Conservation (phyloP, 2,797 vertebrate species). For the Cottoperca gobio region DNA sequence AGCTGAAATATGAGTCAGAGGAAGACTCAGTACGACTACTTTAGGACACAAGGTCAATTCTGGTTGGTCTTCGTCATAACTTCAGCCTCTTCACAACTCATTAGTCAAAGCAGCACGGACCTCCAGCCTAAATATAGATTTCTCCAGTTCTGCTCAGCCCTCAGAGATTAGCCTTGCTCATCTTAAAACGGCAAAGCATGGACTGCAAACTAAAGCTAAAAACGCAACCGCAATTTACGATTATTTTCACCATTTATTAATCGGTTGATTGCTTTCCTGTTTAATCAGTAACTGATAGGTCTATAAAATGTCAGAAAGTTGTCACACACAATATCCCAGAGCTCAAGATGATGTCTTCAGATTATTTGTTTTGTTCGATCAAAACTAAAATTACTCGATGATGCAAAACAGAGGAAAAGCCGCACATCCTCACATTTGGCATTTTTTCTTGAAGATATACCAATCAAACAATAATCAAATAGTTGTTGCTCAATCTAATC, state of each 20-base stretch:
- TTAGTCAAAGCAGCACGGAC: slow-evolving; percentile 40
- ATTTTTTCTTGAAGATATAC: background rate
- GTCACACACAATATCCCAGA: background rate
- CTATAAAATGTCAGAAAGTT: background rate
- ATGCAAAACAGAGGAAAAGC: background rate
- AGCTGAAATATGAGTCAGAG: slow-evolving; percentile 33
- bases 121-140: slow-evolving; percentile 56
- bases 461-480: background rate
- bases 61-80: slow-evolving; percentile 42
- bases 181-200: background rate
- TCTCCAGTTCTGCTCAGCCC: slow-evolving; percentile 15
- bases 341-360: background rate
- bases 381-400: background rate
- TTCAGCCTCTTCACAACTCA: slow-evolving; percentile 35
- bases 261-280: background rate
- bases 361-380: background rate
- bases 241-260: background rate
- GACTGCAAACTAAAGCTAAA: slow-evolving; percentile 7
- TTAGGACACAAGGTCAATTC: slow-evolving; percentile 38
- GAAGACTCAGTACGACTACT: slow-evolving; percentile 10
- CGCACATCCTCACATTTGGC: background rate
- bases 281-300: background rate
- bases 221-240: background rate
- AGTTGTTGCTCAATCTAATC: background rate
- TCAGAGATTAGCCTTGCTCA: background rate